phyloP scores from a whole-genome alignment of 2,113 vertebrate species.

The Asarcornis scutulata region DNA sequence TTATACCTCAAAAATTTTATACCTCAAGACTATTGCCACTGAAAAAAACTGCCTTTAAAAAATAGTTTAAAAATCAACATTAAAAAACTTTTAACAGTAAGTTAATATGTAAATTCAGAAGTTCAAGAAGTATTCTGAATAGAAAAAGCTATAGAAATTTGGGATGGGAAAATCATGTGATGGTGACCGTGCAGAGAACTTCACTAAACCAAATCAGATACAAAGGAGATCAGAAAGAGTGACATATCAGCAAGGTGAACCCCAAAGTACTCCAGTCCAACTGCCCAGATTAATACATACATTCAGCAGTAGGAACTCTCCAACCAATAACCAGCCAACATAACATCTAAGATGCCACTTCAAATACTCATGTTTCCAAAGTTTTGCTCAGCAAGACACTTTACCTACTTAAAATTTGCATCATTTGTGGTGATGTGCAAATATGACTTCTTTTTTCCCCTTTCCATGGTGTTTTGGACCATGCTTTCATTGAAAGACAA shows the following conservation, averaged over 20 bases:
- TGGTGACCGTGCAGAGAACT: not conserved
- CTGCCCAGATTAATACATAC: not conserved
- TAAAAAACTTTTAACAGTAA: not conserved
- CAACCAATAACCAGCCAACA: not conserved
- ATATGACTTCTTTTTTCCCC: not conserved
- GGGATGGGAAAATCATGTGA: rapidly evolving
- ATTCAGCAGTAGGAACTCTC: not conserved
- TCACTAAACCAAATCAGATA: not conserved
- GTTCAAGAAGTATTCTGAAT: not conserved
- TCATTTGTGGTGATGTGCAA: not conserved
- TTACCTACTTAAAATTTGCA: not conserved
- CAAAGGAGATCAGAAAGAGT: not conserved
- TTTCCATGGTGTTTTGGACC: not conserved
- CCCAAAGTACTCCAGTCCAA: not conserved
- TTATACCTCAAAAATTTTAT: not conserved
- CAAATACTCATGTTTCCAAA: not conserved
- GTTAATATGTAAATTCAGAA: not conserved
- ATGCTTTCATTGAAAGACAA: not conserved
- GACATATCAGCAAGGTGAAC: not conserved
- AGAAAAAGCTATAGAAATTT: not conserved
- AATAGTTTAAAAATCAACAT: not conserved
- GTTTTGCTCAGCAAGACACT: not conserved
- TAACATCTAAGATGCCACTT: not conserved
- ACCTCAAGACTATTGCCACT: not conserved
- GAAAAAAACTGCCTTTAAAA: not conserved